Evolutionary conservation across 2,888 invertebrate genomes (phyloP), one percentile per base, ranked within the genome.

Genomic region (Gisinianus flammeolus): DNA sequence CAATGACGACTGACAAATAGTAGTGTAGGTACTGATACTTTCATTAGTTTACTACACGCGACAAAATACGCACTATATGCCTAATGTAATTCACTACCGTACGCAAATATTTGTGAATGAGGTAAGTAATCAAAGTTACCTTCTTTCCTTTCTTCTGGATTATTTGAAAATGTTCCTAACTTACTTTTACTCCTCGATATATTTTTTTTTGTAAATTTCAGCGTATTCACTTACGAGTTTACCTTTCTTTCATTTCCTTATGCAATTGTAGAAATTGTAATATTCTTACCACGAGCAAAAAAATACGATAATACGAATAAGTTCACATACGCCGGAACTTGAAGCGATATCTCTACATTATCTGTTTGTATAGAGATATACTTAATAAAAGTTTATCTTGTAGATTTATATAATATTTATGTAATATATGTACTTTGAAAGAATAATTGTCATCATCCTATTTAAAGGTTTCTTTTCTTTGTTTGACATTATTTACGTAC

Each of bases 311-410:
- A 69, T 69, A 69, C 69, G 69, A 69, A 26, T 44, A 62, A 69
- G 69, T 69, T 69, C 44, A 44, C 44, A 16, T 69, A 69, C 69
- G 44, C 69, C 24, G 69, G 69, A 69, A 69, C 69, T 69, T 69
- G 24, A 62, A 62, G 44, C 44, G 44, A 44, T 44, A 16, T 44
- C 44, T 16, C 44, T 44, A 10, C 44, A n/a, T n/a, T n/a, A n/a
- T n/a, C n/a, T n/a, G n/a, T n/a, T n/a, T n/a, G n/a, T n/a, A n/a
- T n/a, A n/a, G n/a, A n/a, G n/a, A n/a, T n/a, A n/a, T n/a, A n/a
- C n/a, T n/a, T n/a, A n/a, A n/a, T n/a, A n/a, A n/a, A n/a, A n/a
- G n/a, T n/a, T n/a, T n/a, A n/a, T n/a, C n/a, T n/a, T n/a, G n/a
- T n/a, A n/a, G n/a, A n/a, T n/a, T n/a, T n/a, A n/a, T n/a, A n/a